Evolutionary conservation across 1,140 invertebrate genomes (phyloP).

Genomic region (Vanessa tameamea): DNA sequence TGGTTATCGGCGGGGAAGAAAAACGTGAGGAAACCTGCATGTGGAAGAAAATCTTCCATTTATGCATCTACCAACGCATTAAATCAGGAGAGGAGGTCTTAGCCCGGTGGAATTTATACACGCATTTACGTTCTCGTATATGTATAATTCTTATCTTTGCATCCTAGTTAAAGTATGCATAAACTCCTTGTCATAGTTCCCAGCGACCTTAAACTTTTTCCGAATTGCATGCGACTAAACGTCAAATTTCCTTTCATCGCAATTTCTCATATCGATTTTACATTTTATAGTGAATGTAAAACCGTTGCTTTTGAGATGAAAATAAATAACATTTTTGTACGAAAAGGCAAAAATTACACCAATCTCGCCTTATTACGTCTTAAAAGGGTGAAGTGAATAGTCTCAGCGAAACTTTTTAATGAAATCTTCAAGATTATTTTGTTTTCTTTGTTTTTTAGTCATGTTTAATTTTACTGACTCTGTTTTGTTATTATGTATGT

Average conservation of each 20-base stretch:
- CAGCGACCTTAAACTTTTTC: no score
- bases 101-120: no score
- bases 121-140: no score
- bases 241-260: neutral
- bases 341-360: neutral
- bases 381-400: neutral
- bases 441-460: neutral
- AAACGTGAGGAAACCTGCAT: no score
- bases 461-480: neutral
- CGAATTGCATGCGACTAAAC: neutral
- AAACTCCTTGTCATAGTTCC: no score
- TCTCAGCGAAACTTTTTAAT: neutral
- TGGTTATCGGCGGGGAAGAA: no score
- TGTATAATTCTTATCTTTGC: no score
- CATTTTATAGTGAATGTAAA: neutral
- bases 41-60: no score
- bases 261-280: slow-evolving; percentile 2
- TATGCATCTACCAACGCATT: no score
- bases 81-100: no score
- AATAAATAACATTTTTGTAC: slow-evolving; percentile 11
- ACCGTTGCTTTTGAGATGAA: slow-evolving; percentile 10
- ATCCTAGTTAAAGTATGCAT: no score
- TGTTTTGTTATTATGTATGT: neutral
- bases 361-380: neutral
- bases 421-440: neutral